phyloP scores from a whole-genome alignment of 2,113 vertebrate genomes.

The Spilogale gracilis region DNA sequence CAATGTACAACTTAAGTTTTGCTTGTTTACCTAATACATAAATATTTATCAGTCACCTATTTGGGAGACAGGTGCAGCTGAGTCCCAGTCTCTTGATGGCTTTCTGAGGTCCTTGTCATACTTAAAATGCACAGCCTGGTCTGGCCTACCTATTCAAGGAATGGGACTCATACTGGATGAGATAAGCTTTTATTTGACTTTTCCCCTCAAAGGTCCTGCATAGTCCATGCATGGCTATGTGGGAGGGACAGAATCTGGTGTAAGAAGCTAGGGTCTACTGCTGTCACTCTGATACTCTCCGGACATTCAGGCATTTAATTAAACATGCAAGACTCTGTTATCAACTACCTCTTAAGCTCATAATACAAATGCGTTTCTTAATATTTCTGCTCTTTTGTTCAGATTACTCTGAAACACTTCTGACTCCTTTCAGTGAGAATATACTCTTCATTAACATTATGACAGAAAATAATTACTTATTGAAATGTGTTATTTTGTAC shows the following conservation, averaged over 20 bases:
- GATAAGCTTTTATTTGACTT: background rate
- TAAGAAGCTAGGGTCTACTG: background rate
- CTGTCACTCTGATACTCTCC: background rate
- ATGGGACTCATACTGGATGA: background rate
- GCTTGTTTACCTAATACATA: background rate
- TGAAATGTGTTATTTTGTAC: background rate
- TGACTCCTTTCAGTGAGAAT: background rate
- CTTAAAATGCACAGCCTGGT: background rate
- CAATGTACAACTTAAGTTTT: background rate
- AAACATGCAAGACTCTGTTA: background rate
- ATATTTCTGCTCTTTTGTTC: background rate
- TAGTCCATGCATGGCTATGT: background rate
- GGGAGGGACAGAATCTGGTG: background rate
- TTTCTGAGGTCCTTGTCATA: background rate
- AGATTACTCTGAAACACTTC: background rate
- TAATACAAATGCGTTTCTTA: background rate
- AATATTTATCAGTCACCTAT: background rate
- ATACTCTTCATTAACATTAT: background rate
- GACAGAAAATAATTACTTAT: background rate
- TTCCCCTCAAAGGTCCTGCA: too few species aligned
- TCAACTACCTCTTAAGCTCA: background rate
- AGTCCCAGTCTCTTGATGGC: background rate
- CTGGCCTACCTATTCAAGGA: background rate
- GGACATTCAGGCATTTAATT: background rate
- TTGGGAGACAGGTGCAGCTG: background rate